phyloP scores from a whole-genome alignment of 2,797 vertebrate species.

The Bucorvus abyssinicus region DNA sequence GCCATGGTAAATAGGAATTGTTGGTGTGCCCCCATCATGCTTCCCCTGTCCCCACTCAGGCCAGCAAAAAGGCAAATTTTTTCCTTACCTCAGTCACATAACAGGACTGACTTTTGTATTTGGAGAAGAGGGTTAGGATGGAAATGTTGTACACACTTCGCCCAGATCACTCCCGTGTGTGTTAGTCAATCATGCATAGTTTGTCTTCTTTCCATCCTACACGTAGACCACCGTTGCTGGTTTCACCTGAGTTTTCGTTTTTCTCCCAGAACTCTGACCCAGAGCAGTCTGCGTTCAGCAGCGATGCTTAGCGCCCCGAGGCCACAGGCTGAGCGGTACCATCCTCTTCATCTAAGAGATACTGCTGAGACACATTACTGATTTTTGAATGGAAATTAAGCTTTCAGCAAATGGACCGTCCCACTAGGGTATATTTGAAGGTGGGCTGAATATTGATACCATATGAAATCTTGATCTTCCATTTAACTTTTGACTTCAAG shows the following conservation, averaged over 20 bases:
- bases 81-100: not conserved
- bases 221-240: not conserved
- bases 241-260: not conserved
- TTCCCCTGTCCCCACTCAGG: not conserved
- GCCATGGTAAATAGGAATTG: not conserved
- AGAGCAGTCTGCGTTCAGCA: not conserved
- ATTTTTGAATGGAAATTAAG: not conserved
- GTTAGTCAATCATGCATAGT: not conserved
- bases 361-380: not conserved
- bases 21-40: not conserved
- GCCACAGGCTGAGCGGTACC: not conserved
- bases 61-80: not conserved
- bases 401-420: not conserved
- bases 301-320: not conserved
- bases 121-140: not conserved
- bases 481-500: not conserved
- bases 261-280: not conserved
- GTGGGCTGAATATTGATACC: not conserved
- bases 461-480: not conserved
- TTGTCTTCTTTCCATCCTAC: not conserved
- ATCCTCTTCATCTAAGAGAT: not conserved
- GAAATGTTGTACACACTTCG: not conserved
- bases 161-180: not conserved
- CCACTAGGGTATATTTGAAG: not conserved
- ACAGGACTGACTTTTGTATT: not conserved